Evolutionary conservation across 2,888 invertebrate species (phyloP), one percentile per base, ranked within the genome.

Genomic region (Acronicta aceris): DNA sequence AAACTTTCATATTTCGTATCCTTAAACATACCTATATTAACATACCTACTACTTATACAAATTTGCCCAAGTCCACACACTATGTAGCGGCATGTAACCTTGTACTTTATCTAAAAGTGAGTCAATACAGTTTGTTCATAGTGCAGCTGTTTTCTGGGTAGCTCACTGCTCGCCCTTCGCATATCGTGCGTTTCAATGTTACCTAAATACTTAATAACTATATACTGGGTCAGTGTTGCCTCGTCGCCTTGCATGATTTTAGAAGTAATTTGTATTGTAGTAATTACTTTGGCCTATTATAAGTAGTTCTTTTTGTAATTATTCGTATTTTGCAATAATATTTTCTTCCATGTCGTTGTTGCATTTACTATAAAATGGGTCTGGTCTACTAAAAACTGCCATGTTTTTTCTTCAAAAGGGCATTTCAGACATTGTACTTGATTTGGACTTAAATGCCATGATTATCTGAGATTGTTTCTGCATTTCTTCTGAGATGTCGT

Each of bases 51-150:
- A 17, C 21, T 4, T n/a, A 41, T 42, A 52, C n/a, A 65, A 54
- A 59, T 65, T 12, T 4, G 43, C 36, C 30, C 51, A 76, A 71
- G 64, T 85, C 66, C 69, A 55, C 49, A 82, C 66, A 59, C 13
- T 66, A 50, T 17, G 64, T 61, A 60, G 72, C 55, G 30, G 54
- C 52, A 49, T 41, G 54, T 51, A 82, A 75, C 91, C 91, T 91
- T 91, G 90, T 85, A 83, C 76, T 86, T 88, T 89, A 90, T 91
- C 91, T 89, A 78, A 84, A 89, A 81, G 81, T 90, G 90, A 90
- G 85, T 90, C 90, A 86, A 60, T 78, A 61, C 64, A 76, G 38
- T 67, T 67, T 70, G 71, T 60, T 67, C 70, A 61, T 68, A 68
- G 51, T 76, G 77, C 78, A 78, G 63, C 69, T 76, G 78, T 79